Base-by-base conservation (phyloP, 2,113 vertebrate genomes). In the Sisor rabdophorus region DNA sequence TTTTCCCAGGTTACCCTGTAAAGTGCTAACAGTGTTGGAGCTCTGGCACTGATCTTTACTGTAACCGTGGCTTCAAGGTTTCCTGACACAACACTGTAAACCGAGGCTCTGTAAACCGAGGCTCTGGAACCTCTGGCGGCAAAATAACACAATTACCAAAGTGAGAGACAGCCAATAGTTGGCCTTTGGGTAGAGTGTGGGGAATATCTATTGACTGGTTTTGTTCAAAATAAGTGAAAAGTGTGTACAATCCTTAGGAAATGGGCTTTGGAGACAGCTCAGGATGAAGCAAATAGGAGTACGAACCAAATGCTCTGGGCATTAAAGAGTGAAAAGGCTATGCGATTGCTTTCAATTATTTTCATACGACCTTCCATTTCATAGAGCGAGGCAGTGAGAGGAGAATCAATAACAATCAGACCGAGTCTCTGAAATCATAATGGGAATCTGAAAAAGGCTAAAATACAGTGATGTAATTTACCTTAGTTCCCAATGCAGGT, bases 121-220 rank as follows among this genome's bases (percentile, higher is more conserved):
- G 67, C 32, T 44, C 44, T 36, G 50, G 77, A 72, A 28, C 60
- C 75, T 56, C 63, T 22, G 48, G 59, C 30, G 24, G 69, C 72
- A 73, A 40, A 72, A 77, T 81, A 85, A 81, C 67, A 75, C 75
- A 82, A 79, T 82, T 80, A 80, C 76, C 80, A 10, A 73, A 40
- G 65, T 3, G n/a, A 64, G 74, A 48, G 48, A 71, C 52, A 64
- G 67, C 56, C 63, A 63, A 71, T 67, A 76, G 75, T 58, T 53
- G 50, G 71, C 74, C 78, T 69, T 60, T 20, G 73, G 75, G 64
- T 54, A 72, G 53, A 82, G 74, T 79, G 58, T 74, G 71, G 48
- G 77, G 65, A 76, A 70, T 69, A 72, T 73, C 63, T 77, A 79
- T 76, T n/a, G 56, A 79, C 71, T 74, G 56, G 55, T 65, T 76